A percentile compares a stretch with the other conserved stretches of the same genome.
Conservation (phyloP, 2,113 vertebrate species). For the Pampusana beccarii region DNA sequence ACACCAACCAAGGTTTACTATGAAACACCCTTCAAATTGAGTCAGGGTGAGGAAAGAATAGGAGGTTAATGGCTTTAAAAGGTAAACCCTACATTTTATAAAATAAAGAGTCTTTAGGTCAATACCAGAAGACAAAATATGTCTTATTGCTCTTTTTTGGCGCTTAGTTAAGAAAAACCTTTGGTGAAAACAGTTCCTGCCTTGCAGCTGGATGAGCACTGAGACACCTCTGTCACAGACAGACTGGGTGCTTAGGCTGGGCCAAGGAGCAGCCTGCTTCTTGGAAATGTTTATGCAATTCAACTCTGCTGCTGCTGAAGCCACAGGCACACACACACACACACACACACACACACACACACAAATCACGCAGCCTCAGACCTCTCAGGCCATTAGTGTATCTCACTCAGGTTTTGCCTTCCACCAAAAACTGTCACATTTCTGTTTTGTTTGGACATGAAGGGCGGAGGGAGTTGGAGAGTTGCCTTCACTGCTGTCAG, state of each 20-base stretch:
- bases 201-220: background rate
- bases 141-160: background rate
- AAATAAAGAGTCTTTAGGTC: background rate
- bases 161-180: background rate
- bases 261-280: conserved; percentile 17
- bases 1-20: background rate
- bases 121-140: background rate
- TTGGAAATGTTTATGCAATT: conserved; percentile 39
- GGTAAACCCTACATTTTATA: background rate
- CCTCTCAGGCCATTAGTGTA: background rate
- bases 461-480: conserved; percentile 12
- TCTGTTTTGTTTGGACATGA: conserved; percentile 24
- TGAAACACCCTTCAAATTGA: background rate
- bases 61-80: background rate
- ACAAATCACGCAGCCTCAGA: background rate
- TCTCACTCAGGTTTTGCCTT: background rate
- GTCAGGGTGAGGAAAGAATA: background rate
- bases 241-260: background rate
- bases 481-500: conserved; percentile 10
- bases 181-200: background rate
- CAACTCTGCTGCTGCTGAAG: background rate
- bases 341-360: too few species aligned
- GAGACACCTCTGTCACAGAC: background rate
- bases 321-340: background rate
- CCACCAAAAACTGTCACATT: background rate